phyloP scores from a whole-genome alignment of 2,797 vertebrate species.

The Ctenopoma kingsleyae region DNA sequence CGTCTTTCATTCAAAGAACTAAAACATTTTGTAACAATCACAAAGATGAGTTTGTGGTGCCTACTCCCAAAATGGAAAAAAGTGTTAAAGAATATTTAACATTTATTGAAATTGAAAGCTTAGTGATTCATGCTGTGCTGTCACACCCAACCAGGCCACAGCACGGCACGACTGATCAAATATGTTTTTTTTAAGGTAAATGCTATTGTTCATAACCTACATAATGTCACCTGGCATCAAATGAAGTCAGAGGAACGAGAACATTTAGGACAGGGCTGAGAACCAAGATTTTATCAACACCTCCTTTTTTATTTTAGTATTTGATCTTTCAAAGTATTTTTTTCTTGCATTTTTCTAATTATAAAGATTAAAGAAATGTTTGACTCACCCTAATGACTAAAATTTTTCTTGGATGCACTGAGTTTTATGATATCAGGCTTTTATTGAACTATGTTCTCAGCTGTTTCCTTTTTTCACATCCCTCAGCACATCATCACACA shows the following conservation, averaged over 20 bases:
- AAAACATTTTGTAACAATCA: conserved; percentile 26
- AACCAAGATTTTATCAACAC: not conserved
- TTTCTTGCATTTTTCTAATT: not conserved
- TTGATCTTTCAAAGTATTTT: not conserved
- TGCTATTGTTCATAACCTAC: conserved; percentile 21
- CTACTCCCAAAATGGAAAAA: not conserved
- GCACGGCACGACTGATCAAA: not conserved
- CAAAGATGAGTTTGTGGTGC: not conserved
- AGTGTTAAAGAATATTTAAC: not conserved
- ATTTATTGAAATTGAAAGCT: not conserved
- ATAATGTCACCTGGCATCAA: not conserved
- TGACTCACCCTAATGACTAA: not conserved
- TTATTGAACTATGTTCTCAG: conserved; percentile 9
- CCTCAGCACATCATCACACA: conserved; percentile 21
- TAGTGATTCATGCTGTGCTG: not conserved
- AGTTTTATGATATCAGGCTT: not conserved
- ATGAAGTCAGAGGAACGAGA: not conserved
- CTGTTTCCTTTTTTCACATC: conserved; percentile 17
- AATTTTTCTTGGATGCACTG: not conserved
- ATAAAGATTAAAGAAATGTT: not conserved
- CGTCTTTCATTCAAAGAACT: not conserved
- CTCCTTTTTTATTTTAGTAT: not conserved
- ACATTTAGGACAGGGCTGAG: not conserved
- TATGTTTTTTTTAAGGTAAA: not conserved
- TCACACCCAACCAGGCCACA: not conserved